Percentiles rank a stretch among this genome's conserved stretches.
Conservation (phyloP, 1,140 invertebrate species). For the Ostrea denselamellosa region DNA sequence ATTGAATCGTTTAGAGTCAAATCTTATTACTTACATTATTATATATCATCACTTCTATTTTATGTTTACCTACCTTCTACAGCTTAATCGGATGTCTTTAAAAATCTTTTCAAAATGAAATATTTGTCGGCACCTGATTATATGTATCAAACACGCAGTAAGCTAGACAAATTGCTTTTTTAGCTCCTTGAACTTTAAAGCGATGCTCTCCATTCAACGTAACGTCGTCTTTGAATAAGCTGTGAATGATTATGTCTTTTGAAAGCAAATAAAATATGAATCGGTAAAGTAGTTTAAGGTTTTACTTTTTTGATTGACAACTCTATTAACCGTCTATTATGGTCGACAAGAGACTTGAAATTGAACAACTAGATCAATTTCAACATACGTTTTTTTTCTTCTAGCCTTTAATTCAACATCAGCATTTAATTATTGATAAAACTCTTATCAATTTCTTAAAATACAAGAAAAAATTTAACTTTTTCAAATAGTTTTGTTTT, state of each 20-base stretch:
- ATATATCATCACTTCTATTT: neutral
- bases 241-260: slow-evolving; percentile 31
- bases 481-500: no score
- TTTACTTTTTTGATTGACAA: slow-evolving; percentile 27
- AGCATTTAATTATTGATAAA: no score
- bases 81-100: neutral
- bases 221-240: neutral
- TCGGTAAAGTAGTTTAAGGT: slow-evolving; percentile 30
- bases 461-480: no score
- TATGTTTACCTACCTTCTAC: slow-evolving; percentile 10
- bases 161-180: slow-evolving; percentile 25
- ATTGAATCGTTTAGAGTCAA: neutral
- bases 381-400: neutral
- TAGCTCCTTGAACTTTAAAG: slow-evolving; percentile 24
- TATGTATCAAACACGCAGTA: neutral
- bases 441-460: no score
- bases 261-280: slow-evolving; percentile 40
- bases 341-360: neutral
- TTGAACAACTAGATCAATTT: slow-evolving; percentile 9
- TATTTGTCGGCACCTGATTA: slow-evolving; percentile 20
- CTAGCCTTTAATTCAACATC: no score
- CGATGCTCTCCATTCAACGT: neutral
- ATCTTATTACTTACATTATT: neutral
- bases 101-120: slow-evolving; percentile 23
- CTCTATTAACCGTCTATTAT: slow-evolving; percentile 36